Conservation (phyloP, 37 sponge, comb jelly and placozoan genomes). For the Ianthella basta region DNA sequence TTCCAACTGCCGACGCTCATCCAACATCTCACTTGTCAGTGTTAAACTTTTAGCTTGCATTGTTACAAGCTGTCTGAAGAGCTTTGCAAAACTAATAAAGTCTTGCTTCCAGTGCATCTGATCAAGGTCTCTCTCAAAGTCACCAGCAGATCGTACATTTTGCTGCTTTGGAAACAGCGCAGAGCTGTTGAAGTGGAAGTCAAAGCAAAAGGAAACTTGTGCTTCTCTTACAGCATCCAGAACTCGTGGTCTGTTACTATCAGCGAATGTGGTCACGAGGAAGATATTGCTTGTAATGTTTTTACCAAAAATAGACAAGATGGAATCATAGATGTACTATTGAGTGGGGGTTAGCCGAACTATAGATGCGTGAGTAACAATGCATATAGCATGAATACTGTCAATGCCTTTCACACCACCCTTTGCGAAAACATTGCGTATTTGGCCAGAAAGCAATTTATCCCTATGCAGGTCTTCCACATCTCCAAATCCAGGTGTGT, state of each 20-base stretch:
- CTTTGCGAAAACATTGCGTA: constrained; percentile 53
- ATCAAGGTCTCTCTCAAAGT: constrained; percentile 25
- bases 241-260: constrained; percentile 62
- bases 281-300: constrained; percentile 50
- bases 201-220: constrained; percentile 36
- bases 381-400: constrained; percentile 54
- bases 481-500: constrained; percentile 85
- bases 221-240: constrained; percentile 59
- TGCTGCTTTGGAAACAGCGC: constrained; percentile 34
- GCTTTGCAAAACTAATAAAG: constrained; percentile 35
- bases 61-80: constrained; percentile 46
- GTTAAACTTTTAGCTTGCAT: constrained; percentile 37
- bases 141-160: too few species aligned
- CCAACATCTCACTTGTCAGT: constrained; percentile 64
- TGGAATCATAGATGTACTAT: constrained; percentile 64
- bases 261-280: constrained; percentile 82
- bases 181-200: constrained; percentile 78
- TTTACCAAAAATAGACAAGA: constrained; percentile 57
- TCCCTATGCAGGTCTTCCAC: constrained; percentile 60
- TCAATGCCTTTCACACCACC: constrained; percentile 44
- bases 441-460: constrained; percentile 31
- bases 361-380: constrained; percentile 68
- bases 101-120: constrained; percentile 80
- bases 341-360: constrained; percentile 67
- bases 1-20: constrained; percentile 63